Evolutionary conservation across 2,888 invertebrate genomes (phyloP), one percentile per base, ranked within the genome.

Genomic region (Malthinus seriepunctatus): DNA sequence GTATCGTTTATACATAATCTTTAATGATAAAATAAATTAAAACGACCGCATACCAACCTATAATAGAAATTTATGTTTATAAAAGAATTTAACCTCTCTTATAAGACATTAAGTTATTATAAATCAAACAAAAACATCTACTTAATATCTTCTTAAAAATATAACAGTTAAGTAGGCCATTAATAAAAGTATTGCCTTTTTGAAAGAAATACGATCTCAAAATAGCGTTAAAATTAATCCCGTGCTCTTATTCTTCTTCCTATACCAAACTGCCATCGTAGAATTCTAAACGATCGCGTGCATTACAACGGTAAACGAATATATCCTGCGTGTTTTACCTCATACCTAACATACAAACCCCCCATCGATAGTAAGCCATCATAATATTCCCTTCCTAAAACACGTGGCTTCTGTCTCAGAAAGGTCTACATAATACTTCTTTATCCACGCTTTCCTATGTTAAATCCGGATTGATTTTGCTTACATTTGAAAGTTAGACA

Each of bases 321-420:
- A 51, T 51, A 57, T 57, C 57, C 51, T 47, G 51, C 50, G 42
- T 56, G 50, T 56, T 50, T 50, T 23, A 38, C 50, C 56, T 52
- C 47, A 32, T 46, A 32, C 45, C 9, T 15, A 39, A 45, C 42
- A 56, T 51, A 44, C 34, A 32, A 49, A 44, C 44, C 44, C 47
- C 58, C 12, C 34, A 44, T 39, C 12, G 39, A 42, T 38, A 58
- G 46, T 47, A 44, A 52, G 44, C 53, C 52, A 53, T 58, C 53
- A 52, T 52, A 58, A 58, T 58, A 50, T 42, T 42, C 39, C 39
- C 56, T 23, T 23, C 5, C 57, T 38, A 31, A 32, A 37, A 47
- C 58, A 58, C 58, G 58, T 58, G 53, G 48, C 58, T 52, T 49
- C 32, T 49, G 58, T 58, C 58, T 58, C 58, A 53, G 49, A 58